Evolutionary conservation across 2,113 vertebrate species (phyloP).

Genomic region (Carassius carassius): DNA sequence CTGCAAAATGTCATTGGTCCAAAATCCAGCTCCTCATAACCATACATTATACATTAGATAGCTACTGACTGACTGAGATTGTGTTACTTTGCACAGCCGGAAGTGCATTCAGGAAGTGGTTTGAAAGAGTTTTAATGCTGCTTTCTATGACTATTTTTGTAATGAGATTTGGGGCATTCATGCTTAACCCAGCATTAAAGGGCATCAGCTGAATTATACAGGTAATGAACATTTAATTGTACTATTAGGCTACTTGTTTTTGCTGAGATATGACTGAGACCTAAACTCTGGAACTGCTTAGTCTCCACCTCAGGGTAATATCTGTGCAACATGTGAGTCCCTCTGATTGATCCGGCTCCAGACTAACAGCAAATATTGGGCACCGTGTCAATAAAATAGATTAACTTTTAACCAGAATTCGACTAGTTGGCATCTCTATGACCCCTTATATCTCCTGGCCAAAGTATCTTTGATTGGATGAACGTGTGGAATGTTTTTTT

Average conservation of each 20-base stretch:
- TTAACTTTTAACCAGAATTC: constrained; percentile 32
- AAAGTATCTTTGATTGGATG: constrained; percentile 1
- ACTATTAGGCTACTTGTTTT: background rate
- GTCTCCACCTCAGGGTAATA: background rate
- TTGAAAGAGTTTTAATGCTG: background rate
- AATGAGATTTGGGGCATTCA: background rate
- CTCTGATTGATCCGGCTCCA: background rate
- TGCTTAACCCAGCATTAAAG: background rate
- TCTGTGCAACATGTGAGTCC: background rate
- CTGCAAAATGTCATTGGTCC: background rate
- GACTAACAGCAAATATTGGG: background rate
- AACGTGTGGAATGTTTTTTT: background rate
- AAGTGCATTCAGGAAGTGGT: background rate
- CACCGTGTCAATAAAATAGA: constrained; percentile 14
- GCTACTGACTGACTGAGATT: background rate
- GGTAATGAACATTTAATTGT: background rate
- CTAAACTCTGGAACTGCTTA: background rate
- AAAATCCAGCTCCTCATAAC: background rate
- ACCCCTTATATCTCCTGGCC: background rate
- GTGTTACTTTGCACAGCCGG: background rate
- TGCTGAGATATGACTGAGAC: constrained; percentile 9
- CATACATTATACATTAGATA: background rate
- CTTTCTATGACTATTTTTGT: background rate
- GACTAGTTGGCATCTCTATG: background rate
- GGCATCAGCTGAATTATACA: background rate